Evolutionary conservation across 2,888 invertebrate species (phyloP).

Genomic region (Callimorpha dominula): DNA sequence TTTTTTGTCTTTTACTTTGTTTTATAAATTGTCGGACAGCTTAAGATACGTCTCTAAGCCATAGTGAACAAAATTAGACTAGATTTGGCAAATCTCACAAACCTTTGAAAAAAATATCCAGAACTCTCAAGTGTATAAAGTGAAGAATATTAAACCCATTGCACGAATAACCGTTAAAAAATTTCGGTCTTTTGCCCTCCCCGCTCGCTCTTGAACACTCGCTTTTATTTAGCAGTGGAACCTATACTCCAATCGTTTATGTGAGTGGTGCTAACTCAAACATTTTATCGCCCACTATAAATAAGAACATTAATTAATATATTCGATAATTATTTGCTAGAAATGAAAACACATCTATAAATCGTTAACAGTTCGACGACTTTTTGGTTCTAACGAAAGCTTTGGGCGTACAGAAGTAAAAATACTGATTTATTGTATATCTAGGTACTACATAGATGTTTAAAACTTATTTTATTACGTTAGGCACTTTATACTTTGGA

Average conservation of each 20-base stretch:
- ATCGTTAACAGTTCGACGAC: slow-evolving; percentile 56
- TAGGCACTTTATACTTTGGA: not conserved
- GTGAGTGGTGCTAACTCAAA: slow-evolving; percentile 45
- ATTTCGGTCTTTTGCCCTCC: not conserved
- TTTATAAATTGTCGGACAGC: not conserved
- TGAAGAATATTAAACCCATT: too few relatives aligned
- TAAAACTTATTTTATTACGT: not conserved
- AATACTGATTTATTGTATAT: not conserved
- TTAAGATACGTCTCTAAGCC: not conserved
- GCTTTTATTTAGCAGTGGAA: slow-evolving; percentile 16
- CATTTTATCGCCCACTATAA: slow-evolving; percentile 63
- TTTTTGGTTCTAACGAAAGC: slow-evolving; percentile 27
- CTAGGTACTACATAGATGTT: not conserved
- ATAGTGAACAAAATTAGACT: not conserved
- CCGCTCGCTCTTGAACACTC: not conserved
- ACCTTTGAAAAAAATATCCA: too few relatives aligned
- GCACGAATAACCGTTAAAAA: too few relatives aligned
- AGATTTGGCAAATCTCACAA: not conserved
- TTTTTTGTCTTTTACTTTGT: too few relatives aligned
- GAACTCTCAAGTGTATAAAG: too few relatives aligned
- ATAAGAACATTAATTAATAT: slow-evolving; percentile 66
- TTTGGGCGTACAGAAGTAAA: not conserved
- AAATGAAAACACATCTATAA: slow-evolving; percentile 59
- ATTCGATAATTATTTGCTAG: slow-evolving; percentile 64
- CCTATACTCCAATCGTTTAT: slow-evolving; percentile 25